Evolutionary conservation across 2,113 vertebrate species (phyloP).

Genomic region (Raja brachyura): DNA sequence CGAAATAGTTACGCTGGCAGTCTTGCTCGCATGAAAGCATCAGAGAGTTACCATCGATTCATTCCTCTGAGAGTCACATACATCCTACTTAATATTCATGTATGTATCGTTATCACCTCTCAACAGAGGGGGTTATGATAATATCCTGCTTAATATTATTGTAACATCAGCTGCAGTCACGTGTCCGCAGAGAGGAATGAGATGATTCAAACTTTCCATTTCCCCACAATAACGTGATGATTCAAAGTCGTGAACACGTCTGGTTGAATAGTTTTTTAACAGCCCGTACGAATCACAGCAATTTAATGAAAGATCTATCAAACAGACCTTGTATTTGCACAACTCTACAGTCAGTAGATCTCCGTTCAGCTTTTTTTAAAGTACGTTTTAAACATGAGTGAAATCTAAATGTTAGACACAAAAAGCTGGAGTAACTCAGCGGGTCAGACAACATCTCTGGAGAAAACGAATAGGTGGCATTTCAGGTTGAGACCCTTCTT

Average conservation of each 20-base stretch:
- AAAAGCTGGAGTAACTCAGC: too few relatives aligned
- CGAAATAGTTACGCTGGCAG: not conserved
- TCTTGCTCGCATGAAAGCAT: too few relatives aligned
- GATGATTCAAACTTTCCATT: slow-evolving; percentile 30
- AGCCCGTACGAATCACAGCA: not conserved
- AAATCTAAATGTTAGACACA: not conserved
- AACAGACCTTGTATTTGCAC: not conserved
- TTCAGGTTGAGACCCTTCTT: too few relatives aligned
- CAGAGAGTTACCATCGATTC: not conserved
- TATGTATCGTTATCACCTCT: not conserved
- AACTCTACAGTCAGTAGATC: not conserved
- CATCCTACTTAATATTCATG: not conserved
- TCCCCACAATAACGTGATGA: not conserved
- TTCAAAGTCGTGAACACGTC: not conserved
- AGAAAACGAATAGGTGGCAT: too few relatives aligned
- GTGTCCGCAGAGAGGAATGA: slow-evolving; percentile 21
- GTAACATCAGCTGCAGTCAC: not conserved
- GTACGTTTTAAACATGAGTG: not conserved
- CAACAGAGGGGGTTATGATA: not conserved
- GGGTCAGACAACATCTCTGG: too few relatives aligned
- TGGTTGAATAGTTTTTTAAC: too few relatives aligned
- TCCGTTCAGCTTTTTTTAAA: not conserved
- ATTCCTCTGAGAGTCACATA: too few relatives aligned
- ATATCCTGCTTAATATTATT: not conserved
- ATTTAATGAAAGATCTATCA: not conserved